A percentile compares a stretch with the other conserved stretches of the same genome.
Conservation (phyloP, 2,888 invertebrate genomes). For the Vandiemenella viatica region DNA sequence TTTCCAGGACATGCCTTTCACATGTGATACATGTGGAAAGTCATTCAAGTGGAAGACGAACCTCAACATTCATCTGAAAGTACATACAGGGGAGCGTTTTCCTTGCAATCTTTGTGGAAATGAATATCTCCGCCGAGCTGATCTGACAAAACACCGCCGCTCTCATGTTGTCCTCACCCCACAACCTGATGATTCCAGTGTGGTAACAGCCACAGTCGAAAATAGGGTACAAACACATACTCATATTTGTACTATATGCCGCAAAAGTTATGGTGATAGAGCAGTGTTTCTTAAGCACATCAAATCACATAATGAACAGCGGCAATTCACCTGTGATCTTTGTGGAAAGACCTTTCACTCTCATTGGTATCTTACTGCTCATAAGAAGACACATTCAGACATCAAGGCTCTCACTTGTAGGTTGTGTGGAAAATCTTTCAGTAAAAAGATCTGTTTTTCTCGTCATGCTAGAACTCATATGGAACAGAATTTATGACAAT, state of each 20-base stretch:
- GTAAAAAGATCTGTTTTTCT: conserved; percentile 9
- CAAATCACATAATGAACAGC: conserved; percentile 13
- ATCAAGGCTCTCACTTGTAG: conserved; percentile 9
- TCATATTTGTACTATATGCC: conserved; percentile 11
- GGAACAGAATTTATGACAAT: too few species aligned
- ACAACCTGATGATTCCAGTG: too few species aligned
- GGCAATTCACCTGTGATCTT: conserved; percentile 12
- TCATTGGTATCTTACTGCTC: conserved; percentile 13
- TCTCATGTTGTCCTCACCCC: conserved; percentile 10
- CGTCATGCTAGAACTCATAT: conserved; percentile 7
- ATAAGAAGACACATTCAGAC: conserved; percentile 14
- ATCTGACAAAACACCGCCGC: conserved; percentile 12
- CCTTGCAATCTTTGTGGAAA: conserved; percentile 14
- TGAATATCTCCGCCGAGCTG: conserved; percentile 13
- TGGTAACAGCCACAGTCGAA: too few species aligned
- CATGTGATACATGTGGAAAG: conserved; percentile 25
- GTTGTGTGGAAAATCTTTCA: conserved; percentile 11
- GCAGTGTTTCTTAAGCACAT: conserved; percentile 13
- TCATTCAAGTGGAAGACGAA: conserved; percentile 27
- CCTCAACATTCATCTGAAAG: conserved; percentile 24
- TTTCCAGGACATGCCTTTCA: conserved; percentile 20
- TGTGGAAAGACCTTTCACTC: conserved; percentile 15
- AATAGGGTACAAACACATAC: too few species aligned
- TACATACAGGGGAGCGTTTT: conserved; percentile 13
- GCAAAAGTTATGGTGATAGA: conserved; percentile 12